Conservation (phyloP, 2,797 vertebrate genomes). For the Carduelis carduelis region DNA sequence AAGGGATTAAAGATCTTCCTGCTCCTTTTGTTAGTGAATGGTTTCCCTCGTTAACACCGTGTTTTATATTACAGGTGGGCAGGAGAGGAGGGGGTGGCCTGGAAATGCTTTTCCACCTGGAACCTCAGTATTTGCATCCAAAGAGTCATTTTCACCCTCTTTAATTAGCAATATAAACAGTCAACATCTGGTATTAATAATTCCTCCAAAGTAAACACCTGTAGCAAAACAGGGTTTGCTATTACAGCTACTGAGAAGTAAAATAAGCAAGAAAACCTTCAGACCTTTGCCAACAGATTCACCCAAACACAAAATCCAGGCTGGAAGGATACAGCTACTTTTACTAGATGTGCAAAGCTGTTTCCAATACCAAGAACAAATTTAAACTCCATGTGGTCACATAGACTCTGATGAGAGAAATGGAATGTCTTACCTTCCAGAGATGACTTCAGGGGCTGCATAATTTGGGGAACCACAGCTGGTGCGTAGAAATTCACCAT, state of each 20-base stretch:
- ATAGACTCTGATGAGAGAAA: not conserved
- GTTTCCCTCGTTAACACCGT: not conserved
- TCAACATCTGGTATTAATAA: conserved; percentile 23
- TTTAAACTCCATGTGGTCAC: not conserved
- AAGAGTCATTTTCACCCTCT: conserved; percentile 1
- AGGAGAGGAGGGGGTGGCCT: not conserved
- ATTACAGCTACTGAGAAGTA: not conserved
- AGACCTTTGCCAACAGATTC: not conserved
- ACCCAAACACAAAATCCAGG: not conserved
- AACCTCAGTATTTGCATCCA: not conserved
- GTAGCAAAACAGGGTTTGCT: not conserved
- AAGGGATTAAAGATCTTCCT: not conserved
- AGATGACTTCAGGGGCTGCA: conserved; percentile 98
- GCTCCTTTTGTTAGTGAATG: not conserved
- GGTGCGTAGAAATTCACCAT: conserved; percentile 96
- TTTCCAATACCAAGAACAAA: not conserved
- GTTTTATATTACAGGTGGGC: not conserved
- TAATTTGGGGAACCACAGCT: conserved; percentile 99
- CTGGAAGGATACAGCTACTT: not conserved
- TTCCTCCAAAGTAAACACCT: not conserved
- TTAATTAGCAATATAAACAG: conserved; percentile 30
- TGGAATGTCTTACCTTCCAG: conserved; percentile 85
- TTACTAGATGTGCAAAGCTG: not conserved
- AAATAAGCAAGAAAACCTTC: not conserved
- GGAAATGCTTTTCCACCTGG: not conserved